A percentile compares a stretch with the other conserved stretches of the same genome.
These are phyloP conservation scores for Falco naumanni DNA, from an alignment of 2,797 vertebrate species.

Conservation along the genomic window DNA sequence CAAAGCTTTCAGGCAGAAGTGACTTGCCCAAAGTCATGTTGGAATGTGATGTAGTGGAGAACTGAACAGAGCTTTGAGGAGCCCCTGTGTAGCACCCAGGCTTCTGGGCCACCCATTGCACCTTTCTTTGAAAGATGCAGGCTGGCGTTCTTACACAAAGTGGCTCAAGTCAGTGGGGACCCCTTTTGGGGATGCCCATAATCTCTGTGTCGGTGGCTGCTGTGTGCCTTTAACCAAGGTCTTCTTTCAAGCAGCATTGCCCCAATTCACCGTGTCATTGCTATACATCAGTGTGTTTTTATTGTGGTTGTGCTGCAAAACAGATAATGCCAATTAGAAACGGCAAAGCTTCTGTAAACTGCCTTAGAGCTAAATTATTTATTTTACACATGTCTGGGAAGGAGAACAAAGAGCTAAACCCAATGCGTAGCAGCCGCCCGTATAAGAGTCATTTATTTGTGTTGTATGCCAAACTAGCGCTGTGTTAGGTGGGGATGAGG, in stretches of 20 bases:
- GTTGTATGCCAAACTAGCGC: not conserved
- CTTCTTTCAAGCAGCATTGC: not conserved
- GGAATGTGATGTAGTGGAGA: not conserved
- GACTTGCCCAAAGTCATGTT: not conserved
- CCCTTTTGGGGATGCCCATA: not conserved
- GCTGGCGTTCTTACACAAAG: not conserved
- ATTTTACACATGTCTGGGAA: not conserved
- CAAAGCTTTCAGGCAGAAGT: not conserved
- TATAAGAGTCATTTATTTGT: not conserved
- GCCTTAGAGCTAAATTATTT: not conserved
- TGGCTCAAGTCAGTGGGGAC: not conserved
- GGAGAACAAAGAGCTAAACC: not conserved
- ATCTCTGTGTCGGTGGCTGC: not conserved
- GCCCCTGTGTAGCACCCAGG: not conserved
- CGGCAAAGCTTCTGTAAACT: not conserved
- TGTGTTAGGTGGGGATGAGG: not conserved
- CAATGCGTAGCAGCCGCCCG: not conserved
- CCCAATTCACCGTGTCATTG: rapidly evolving
- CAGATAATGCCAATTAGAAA: not conserved
- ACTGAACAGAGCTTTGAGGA: not conserved
- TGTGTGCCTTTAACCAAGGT: not conserved
- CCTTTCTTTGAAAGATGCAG: not conserved
- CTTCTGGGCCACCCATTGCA: not conserved
- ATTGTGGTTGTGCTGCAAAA: not conserved
- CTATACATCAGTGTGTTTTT: not conserved